Percentiles rank a stretch among this genome's conserved stretches.
phyloP scores from a whole-genome alignment of 1,140 invertebrate genomes.

The Macrocentrus cingulum region DNA sequence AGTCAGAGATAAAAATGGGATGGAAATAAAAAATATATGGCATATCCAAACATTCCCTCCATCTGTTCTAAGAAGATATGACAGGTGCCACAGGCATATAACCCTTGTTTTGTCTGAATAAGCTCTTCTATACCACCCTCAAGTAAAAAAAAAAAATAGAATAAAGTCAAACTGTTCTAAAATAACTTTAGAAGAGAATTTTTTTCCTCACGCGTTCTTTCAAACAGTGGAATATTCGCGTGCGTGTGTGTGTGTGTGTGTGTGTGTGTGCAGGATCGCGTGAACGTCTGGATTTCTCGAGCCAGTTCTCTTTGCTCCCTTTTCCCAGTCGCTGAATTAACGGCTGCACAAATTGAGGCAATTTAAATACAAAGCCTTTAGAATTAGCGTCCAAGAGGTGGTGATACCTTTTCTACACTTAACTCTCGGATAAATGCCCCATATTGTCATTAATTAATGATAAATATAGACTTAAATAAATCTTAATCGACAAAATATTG shows the following conservation, averaged over 20 bases:
- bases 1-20: not conserved
- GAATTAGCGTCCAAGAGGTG: conserved; percentile 18
- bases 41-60: too few relatives aligned
- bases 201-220: too few relatives aligned
- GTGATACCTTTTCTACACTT: conserved; percentile 8
- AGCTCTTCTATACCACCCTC: too few relatives aligned
- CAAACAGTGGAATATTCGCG: not conserved
- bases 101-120: too few relatives aligned
- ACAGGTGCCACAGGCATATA: too few relatives aligned
- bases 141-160: too few relatives aligned
- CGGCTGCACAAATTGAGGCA: conserved; percentile 22
- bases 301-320: not conserved
- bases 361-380: conserved; percentile 26
- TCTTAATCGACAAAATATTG: too few relatives aligned
- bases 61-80: too few relatives aligned
- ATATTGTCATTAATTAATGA: not conserved
- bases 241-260: not conserved
- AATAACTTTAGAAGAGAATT: too few relatives aligned
- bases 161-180: too few relatives aligned
- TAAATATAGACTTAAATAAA: too few relatives aligned
- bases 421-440: conserved; percentile 10
- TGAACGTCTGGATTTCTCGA: conserved; percentile 10
- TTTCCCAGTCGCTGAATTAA: conserved; percentile 15
- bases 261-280: conserved; percentile 5
- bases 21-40: not conserved